A percentile compares a stretch with the other conserved stretches of the same genome.
Evolutionary conservation across 2,888 invertebrate species (phyloP).

Genomic region (Spilosoma lubricipeda): DNA sequence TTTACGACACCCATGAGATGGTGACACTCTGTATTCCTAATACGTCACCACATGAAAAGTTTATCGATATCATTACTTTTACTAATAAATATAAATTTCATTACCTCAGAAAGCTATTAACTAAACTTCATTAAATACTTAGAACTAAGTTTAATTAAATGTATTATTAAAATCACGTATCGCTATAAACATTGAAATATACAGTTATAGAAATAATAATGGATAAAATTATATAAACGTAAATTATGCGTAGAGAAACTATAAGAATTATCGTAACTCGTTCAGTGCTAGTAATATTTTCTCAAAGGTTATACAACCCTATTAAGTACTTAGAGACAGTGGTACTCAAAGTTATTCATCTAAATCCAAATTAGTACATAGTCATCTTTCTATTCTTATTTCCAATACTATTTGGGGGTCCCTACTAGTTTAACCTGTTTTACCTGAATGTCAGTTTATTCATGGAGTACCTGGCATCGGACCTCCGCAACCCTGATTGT

Average conservation of each 20-base stretch:
- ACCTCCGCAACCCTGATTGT: too few species aligned
- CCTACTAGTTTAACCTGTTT: too few species aligned
- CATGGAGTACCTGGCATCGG: too few species aligned
- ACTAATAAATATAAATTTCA: background rate
- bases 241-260: constrained; percentile 6
- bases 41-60: too few species aligned
- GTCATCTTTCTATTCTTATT: background rate
- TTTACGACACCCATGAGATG: too few species aligned
- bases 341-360: background rate
- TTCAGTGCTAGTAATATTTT: background rate
- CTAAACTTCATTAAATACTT: background rate
- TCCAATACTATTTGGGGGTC: too few species aligned
- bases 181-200: background rate
- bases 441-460: too few species aligned
- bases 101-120: background rate
- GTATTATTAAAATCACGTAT: background rate
- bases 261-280: constrained; percentile 4
- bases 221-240: constrained; percentile 5
- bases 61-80: too few species aligned
- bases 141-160: background rate
- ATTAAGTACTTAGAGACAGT: constrained; percentile 1
- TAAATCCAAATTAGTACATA: background rate
- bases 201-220: constrained; percentile 8
- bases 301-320: constrained; percentile 4
- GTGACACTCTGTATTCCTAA: too few species aligned